A percentile compares a stretch with the other conserved stretches of the same genome.
These are phyloP conservation scores for Periparus ater DNA, from an alignment of 2,797 vertebrate genomes.

Conservation along the genomic window DNA sequence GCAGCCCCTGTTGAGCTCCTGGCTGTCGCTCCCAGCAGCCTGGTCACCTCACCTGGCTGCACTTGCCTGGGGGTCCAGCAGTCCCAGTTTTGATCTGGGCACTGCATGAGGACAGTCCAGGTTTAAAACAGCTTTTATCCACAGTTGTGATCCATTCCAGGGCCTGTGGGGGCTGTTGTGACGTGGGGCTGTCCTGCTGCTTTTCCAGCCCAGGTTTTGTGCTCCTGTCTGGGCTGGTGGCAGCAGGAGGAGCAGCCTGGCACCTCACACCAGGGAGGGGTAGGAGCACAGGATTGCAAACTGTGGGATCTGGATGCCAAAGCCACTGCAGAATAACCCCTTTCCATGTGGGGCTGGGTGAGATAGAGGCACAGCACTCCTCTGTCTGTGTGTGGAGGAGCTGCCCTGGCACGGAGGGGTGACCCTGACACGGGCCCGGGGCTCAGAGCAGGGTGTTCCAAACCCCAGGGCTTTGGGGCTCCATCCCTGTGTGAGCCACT, in stretches of 20 bases:
- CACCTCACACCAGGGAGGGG: accelerated
- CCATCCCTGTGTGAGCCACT: background rate
- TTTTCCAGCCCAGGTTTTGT: background rate
- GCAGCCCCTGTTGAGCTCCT: background rate
- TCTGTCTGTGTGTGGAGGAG: background rate
- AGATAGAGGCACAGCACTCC: accelerated
- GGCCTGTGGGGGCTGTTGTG: background rate
- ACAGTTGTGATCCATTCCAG: too few species aligned
- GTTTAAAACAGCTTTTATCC: background rate
- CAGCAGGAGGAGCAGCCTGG: background rate
- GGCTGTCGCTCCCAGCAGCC: background rate
- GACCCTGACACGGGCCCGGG: background rate
- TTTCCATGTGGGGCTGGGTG: background rate
- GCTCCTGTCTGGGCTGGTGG: background rate
- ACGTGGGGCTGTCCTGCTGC: accelerated
- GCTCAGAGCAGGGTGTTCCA: background rate
- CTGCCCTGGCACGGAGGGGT: background rate
- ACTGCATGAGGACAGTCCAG: accelerated
- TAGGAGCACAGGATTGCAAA: accelerated
- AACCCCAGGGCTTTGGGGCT: background rate
- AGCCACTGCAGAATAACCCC: background rate
- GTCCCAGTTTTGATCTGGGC: accelerated
- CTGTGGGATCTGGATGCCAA: background rate
- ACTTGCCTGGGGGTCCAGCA: accelerated
- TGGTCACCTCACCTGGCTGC: background rate